Percentiles rank a stretch among this genome's conserved stretches.
These are phyloP conservation scores for Macrosiphum euphorbiae DNA, from an alignment of 2,888 invertebrate genomes.

Conservation along the genomic window DNA sequence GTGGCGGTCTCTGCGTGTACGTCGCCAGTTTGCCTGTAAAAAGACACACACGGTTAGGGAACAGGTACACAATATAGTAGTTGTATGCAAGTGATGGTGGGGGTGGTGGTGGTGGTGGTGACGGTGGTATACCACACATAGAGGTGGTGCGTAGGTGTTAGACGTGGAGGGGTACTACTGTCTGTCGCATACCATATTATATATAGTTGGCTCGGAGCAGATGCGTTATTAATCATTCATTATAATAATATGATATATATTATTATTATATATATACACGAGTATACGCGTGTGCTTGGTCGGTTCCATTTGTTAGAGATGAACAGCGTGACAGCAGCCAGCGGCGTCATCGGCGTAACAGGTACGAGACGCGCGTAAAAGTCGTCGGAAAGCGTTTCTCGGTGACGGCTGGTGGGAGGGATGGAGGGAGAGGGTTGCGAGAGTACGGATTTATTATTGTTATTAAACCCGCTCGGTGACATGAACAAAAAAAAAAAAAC, in stretches of 20 bases:
- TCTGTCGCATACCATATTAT: background rate
- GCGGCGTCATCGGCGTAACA: slow-evolving; percentile 43
- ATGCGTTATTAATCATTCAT: slow-evolving; percentile 43
- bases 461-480: background rate
- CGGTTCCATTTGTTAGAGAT: slow-evolving; percentile 32
- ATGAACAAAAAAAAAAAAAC: background rate
- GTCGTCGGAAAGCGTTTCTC: background rate
- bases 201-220: background rate
- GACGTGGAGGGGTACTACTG: background rate
- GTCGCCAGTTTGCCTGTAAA: slow-evolving; percentile 52
- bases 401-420: background rate
- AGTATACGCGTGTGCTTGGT: background rate
- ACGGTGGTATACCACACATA: too few species aligned
- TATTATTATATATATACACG: background rate
- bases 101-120: background rate
- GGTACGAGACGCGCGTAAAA: background rate
- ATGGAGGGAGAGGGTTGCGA: background rate
- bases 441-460: slow-evolving; percentile 11
- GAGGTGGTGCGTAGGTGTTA: background rate
- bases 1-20: slow-evolving; percentile 33
- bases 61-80: background rate
- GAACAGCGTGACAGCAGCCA: slow-evolving; percentile 3
- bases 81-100: background rate
- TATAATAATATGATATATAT: background rate
- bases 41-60: background rate